A percentile compares a stretch with the other conserved stretches of the same genome.
Evolutionary conservation across 2,113 vertebrate genomes (phyloP).

Genomic region (Centropristis striata): DNA sequence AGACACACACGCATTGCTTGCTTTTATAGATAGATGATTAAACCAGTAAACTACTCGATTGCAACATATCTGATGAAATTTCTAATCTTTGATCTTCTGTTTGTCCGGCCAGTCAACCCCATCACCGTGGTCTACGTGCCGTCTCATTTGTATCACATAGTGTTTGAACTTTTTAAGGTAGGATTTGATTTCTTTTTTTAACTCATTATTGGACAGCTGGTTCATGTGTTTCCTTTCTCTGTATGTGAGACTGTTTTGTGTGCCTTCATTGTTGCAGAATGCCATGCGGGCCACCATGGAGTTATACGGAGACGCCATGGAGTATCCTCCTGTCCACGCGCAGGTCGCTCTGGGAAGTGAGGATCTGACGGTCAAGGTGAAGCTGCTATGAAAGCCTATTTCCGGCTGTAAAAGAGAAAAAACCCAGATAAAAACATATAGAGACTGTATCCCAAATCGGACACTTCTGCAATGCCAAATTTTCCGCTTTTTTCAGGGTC

Average conservation of each 20-base stretch:
- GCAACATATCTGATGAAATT: background rate
- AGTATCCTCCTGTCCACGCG: constrained; percentile 91
- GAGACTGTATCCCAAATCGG: no score
- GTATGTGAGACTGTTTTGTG: background rate
- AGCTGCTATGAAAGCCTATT: no score
- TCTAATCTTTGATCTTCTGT: background rate
- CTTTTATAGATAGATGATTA: no score
- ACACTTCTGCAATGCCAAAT: no score
- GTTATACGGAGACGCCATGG: constrained; percentile 87
- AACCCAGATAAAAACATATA: no score
- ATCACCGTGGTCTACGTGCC: constrained; percentile 96
- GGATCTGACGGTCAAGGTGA: constrained; percentile 96
- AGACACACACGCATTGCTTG: no score
- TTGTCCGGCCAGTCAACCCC: constrained; percentile 87
- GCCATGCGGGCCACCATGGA: constrained; percentile 99
- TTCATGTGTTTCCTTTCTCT: background rate
- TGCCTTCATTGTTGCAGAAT: constrained; percentile 85
- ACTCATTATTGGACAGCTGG: background rate
- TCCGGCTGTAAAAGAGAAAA: no score
- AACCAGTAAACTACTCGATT: background rate
- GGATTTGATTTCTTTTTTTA: background rate
- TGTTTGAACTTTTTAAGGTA: constrained; percentile 99
- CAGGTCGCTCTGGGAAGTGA: constrained; percentile 90
- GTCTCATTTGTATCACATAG: constrained; percentile 99
- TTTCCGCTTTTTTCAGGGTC: no score